phyloP scores from a whole-genome alignment of 2,113 vertebrate species.

The Ammodytes marinus region DNA sequence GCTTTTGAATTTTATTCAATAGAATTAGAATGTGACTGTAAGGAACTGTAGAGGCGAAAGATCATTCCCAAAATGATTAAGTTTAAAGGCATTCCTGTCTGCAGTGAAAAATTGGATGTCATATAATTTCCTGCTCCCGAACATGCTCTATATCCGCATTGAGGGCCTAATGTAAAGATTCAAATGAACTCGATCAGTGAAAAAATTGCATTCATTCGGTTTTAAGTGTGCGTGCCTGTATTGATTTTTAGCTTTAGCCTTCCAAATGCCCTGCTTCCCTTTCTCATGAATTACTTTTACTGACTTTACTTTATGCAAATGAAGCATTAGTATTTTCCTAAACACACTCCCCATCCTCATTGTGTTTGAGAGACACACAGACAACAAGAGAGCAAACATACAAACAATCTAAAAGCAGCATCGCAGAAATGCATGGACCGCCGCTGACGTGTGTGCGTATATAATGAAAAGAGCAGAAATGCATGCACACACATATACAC shows the following conservation, averaged over 20 bases:
- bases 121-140: not conserved
- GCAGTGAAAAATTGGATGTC: not conserved
- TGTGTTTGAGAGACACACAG: not conserved
- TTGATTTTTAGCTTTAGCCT: not conserved
- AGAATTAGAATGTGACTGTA: not conserved
- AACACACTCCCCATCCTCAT: not conserved
- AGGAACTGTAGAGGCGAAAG: too few species aligned
- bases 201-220: too few species aligned
- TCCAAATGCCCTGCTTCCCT: not conserved
- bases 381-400: not conserved
- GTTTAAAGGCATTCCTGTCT: not conserved
- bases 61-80: not conserved
- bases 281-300: not conserved
- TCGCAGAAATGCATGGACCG: not conserved
- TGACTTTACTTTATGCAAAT: not conserved
- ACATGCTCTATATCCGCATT: too few species aligned
- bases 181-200: not conserved
- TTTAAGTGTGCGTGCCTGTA: not conserved
- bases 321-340: not conserved
- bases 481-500: not conserved
- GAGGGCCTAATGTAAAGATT: too few species aligned
- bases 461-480: not conserved
- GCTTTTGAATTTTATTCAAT: too few species aligned
- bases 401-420: constrained; percentile 1
- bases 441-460: not conserved